A percentile compares a stretch with the other conserved stretches of the same genome.
Evolutionary conservation across 23 tunicate species (phyloP).

Genomic region (Ascidia mentula): DNA sequence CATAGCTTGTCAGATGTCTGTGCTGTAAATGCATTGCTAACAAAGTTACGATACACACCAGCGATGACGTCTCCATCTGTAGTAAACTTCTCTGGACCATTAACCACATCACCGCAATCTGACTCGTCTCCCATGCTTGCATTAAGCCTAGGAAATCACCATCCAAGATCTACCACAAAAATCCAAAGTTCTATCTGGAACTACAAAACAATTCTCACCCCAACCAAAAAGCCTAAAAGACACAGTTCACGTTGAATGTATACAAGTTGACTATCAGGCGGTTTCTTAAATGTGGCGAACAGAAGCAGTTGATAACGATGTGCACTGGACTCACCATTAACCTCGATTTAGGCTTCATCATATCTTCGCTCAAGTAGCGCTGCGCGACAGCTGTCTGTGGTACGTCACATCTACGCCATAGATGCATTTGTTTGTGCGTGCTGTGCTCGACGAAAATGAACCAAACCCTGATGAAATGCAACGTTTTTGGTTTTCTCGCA

Average conservation of each 20-base stretch:
- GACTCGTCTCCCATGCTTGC: background rate
- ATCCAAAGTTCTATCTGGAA: too few species aligned
- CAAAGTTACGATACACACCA: background rate
- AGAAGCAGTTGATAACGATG: background rate
- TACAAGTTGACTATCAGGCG: too few species aligned
- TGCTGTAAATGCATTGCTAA: background rate
- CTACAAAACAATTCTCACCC: too few species aligned
- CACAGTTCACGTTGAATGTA: too few species aligned
- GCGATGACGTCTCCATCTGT: background rate
- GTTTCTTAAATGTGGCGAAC: too few species aligned
- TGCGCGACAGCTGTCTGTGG: constrained; percentile 9
- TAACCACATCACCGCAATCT: background rate
- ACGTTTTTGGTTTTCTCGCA: too few species aligned
- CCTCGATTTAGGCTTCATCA: constrained; percentile 1
- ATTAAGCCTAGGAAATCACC: background rate
- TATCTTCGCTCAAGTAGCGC: background rate
- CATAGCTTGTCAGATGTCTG: background rate
- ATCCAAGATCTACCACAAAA: too few species aligned
- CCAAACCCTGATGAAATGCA: too few species aligned
- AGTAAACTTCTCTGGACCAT: background rate
- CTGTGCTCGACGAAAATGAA: too few species aligned
- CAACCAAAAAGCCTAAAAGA: too few species aligned
- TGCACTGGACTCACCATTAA: background rate
- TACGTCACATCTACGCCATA: background rate
- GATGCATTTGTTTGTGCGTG: too few species aligned